Conservation (phyloP, 1,140 invertebrate genomes). For the Caenorhabditis brenneri region DNA sequence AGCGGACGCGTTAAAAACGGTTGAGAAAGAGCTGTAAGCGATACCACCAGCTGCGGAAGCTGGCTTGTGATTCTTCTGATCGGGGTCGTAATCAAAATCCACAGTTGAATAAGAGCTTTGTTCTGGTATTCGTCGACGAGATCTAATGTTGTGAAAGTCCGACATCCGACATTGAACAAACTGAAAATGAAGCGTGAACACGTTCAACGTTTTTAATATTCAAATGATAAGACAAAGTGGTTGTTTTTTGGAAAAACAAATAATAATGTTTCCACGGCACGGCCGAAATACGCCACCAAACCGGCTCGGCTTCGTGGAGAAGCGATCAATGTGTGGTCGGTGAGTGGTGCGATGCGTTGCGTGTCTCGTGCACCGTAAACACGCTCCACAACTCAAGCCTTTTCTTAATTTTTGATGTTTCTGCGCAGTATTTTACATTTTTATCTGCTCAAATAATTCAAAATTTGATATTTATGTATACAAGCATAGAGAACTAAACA, state of each 20-base stretch:
- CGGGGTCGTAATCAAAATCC: conserved; percentile 29
- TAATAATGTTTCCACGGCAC: not conserved
- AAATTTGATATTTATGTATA: too few relatives aligned
- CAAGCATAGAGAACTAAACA: too few relatives aligned
- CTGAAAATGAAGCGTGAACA: not conserved
- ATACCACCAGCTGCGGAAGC: not conserved
- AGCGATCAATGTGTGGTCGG: conserved; percentile 24
- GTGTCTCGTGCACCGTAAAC: not conserved
- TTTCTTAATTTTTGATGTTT: not conserved
- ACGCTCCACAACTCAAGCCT: not conserved
- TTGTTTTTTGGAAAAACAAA: not conserved
- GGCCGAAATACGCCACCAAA: not conserved
- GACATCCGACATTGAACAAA: conserved; percentile 53
- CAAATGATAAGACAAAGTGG: too few relatives aligned
- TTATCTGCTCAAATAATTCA: not conserved
- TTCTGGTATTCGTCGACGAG: conserved; percentile 44
- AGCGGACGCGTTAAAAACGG: conserved; percentile 49
- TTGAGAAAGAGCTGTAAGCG: conserved; percentile 27
- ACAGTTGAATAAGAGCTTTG: not conserved
- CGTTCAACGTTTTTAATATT: not conserved
- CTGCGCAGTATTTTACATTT: not conserved
- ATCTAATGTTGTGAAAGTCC: conserved; percentile 46
- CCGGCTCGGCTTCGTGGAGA: conserved; percentile 35
- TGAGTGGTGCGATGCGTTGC: not conserved
- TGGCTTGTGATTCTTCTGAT: conserved; percentile 27